Evolutionary conservation across 1,140 invertebrate species (phyloP).

Genomic region (Maniola jurtina): DNA sequence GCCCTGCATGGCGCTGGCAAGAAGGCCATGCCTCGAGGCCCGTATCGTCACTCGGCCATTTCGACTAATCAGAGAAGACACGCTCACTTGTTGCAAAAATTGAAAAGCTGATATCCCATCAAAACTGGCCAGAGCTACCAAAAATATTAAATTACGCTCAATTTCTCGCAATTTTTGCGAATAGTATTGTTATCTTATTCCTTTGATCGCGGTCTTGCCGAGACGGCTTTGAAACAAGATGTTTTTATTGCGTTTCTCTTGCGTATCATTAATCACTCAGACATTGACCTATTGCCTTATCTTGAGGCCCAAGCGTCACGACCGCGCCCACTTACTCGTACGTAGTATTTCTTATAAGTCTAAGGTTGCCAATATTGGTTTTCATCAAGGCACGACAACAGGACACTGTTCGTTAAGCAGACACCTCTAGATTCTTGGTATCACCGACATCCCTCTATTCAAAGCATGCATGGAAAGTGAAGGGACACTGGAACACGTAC

Average conservation of each 20-base stretch:
- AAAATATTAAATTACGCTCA: constrained; percentile 3
- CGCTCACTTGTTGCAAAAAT: neutral
- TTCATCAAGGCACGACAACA: no score
- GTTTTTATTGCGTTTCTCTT: constrained; percentile 53
- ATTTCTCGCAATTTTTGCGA: neutral
- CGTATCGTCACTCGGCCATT: no score
- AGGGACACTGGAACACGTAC: no score
- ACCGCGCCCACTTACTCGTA: constrained; percentile 49
- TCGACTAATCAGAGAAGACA: no score
- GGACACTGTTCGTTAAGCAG: no score
- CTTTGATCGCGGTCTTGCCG: constrained; percentile 4
- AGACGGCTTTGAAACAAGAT: constrained; percentile 39
- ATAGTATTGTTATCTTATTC: constrained; percentile 2
- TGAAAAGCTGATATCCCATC: neutral
- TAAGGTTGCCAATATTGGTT: neutral
- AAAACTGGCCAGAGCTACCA: neutral
- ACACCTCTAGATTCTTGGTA: no score
- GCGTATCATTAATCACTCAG: constrained; percentile 34
- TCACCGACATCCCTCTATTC: no score
- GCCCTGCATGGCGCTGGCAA: no score
- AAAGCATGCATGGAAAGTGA: no score
- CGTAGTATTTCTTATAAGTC: constrained; percentile 16
- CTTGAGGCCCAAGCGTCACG: constrained; percentile 44
- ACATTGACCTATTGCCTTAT: constrained; percentile 48
- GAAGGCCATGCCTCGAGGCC: no score